phyloP scores from a whole-genome alignment of 2,113 vertebrate genomes.

The Carettochelys insculpta region DNA sequence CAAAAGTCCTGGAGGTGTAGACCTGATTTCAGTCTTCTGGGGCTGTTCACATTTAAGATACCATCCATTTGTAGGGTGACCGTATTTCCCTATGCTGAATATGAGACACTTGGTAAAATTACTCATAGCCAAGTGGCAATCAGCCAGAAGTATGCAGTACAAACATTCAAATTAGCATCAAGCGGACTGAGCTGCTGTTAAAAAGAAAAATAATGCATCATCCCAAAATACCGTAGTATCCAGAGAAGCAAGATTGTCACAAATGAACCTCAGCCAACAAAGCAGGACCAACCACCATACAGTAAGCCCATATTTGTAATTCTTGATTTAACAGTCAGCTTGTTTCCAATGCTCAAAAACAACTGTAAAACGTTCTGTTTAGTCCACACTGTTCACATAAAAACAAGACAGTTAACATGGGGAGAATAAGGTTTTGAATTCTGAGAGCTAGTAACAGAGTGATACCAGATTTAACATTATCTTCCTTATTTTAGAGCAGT shows the following conservation, averaged over 20 bases:
- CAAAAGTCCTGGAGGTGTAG: not conserved
- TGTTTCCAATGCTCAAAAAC: conserved; percentile 35
- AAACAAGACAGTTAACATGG: not conserved
- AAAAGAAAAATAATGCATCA: too few relatives aligned
- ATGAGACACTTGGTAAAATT: too few relatives aligned
- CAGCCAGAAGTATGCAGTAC: too few relatives aligned
- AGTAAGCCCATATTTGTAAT: conserved; percentile 40
- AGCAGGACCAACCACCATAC: conserved; percentile 26
- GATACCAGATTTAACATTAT: not conserved
- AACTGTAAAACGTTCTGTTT: conserved; percentile 41
- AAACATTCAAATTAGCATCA: too few relatives aligned
- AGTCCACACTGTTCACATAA: not conserved
- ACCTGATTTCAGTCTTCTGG: not conserved
- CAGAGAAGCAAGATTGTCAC: not conserved
- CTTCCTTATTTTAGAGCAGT: not conserved
- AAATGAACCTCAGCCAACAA: conserved; percentile 19
- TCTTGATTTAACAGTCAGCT: conserved; percentile 52
- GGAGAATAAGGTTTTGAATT: not conserved
- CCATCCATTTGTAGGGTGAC: not conserved
- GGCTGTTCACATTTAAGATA: not conserved
- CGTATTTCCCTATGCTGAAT: too few relatives aligned
- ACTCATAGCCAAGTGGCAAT: too few relatives aligned
- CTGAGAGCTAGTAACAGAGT: not conserved
- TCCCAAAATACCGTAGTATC: not conserved
- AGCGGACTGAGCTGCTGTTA: too few relatives aligned